Evolutionary conservation across 2,797 vertebrate genomes (phyloP), one percentile per base, ranked within the genome.

Genomic region (Phrynocephalus vlangalii): DNA sequence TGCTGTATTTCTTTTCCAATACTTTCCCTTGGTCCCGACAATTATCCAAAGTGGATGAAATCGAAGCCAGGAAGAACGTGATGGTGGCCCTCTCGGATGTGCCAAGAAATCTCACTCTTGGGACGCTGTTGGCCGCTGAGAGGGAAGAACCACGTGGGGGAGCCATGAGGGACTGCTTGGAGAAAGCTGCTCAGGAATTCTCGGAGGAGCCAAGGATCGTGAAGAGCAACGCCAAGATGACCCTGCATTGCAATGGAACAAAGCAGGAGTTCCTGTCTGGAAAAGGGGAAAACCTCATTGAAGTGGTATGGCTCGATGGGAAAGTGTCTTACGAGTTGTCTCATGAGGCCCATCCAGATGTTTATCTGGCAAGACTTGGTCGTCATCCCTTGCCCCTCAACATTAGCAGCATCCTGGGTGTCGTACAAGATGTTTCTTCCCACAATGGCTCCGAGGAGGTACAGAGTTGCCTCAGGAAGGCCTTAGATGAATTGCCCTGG

Each of bases 221-320:
- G 6, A 63, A 48, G 67, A 79, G 79, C 26, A 84, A 88, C 28
- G 52, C 82, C 50, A 63, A 22, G 67, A 72, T 88, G 82, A 7
- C 33, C 33, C 28, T 88, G 10, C 67, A 66, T 26, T 88, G 87
- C 66, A 88, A 88, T 18, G 87, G 87, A 66, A 84, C 87, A 10
- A 88, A 15, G 75, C 38, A 15, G 38, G 82, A 84, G 30, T 88
- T 88, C 3, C 18, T 72, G 11, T 84, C 87, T 6, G 87, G 87
- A 6, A 78, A 84, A 26, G 82, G 82, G 20, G 75, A 33, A 83
- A 66, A 78, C 52, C 38, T 18, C 28, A 79, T 88, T 2, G 33
- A 72, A 48, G 87, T 88, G 20, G 33, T 79, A 28, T 79, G 26
- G 82, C 48, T 79, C 13, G 18, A 26, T 1, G 52, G 28, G 26